Conservation (phyloP, 1,140 invertebrate genomes). For the Anastrepha obliqua region DNA sequence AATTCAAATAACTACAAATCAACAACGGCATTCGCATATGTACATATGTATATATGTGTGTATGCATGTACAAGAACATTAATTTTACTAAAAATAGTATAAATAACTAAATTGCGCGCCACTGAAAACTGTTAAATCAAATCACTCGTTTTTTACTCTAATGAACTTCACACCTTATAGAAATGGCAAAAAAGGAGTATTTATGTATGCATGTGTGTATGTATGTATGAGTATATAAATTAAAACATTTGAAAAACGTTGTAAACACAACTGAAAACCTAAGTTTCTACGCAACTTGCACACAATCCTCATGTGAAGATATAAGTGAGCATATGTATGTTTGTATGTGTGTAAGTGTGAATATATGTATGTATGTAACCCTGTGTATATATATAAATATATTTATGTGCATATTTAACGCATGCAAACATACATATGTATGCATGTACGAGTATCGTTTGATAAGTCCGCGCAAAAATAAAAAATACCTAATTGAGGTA, state of each 20-base stretch:
- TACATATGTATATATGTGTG: no score
- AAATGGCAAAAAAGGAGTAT: neutral
- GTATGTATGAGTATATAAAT: neutral
- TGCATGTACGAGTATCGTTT: neutral
- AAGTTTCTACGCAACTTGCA: neutral
- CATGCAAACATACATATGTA: no score
- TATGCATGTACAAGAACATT: no score
- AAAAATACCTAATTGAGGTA: no score
- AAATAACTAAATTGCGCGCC: neutral
- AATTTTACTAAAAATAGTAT: no score
- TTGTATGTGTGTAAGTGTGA: no score
- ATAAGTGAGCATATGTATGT: neutral
- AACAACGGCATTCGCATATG: neutral
- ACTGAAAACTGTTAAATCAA: neutral
- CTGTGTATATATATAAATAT: no score
- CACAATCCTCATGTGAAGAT: neutral
- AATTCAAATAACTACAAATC: no score
- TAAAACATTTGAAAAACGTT: neutral
- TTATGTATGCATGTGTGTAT: no score
- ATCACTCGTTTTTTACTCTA: neutral
- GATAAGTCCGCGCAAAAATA: no score
- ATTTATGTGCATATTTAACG: no score
- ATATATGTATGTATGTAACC: no score
- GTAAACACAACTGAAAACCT: neutral
- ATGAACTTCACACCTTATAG: slow-evolving; percentile 47